Evolutionary conservation across 2,797 vertebrate species (phyloP).

Genomic region (Macrochelys suwanniensis): DNA sequence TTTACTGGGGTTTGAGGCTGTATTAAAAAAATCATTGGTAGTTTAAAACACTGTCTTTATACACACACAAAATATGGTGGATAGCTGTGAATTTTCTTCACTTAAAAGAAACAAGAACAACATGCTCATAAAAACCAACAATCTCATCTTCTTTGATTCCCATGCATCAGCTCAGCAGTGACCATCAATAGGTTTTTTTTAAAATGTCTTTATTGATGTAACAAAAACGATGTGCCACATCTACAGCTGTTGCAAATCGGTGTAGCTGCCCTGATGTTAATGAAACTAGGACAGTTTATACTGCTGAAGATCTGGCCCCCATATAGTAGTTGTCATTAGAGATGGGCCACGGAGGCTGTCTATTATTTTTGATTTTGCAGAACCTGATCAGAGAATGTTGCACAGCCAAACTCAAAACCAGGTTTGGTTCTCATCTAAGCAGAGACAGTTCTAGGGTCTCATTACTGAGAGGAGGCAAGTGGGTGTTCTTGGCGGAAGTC

Average conservation of each 20-base stretch:
- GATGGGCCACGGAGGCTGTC: neutral
- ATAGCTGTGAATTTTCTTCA: neutral
- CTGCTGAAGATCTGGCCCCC: neutral
- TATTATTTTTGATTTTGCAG: neutral
- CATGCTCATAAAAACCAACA: slow-evolving; percentile 8
- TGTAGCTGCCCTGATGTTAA: neutral
- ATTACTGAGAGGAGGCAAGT: neutral
- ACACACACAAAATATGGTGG: neutral
- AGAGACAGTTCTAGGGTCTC: neutral
- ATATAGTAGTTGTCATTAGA: neutral
- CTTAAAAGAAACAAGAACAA: neutral
- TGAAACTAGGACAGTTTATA: neutral
- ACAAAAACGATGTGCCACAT: slow-evolving; percentile 10
- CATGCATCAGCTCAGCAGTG: neutral
- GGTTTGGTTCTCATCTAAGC: neutral
- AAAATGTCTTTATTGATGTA: slow-evolving; percentile 14
- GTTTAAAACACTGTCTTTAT: slow-evolving; percentile 19
- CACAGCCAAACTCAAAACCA: neutral
- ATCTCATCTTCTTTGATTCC: neutral
- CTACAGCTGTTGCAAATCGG: neutral
- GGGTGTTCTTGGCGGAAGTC: neutral
- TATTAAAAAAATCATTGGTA: slow-evolving; percentile 33
- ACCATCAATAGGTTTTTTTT: neutral
- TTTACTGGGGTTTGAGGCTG: slow-evolving; percentile 21
- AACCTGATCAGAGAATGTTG: neutral